Conservation (phyloP, 1,140 invertebrate genomes). For the Bombus confusus region DNA sequence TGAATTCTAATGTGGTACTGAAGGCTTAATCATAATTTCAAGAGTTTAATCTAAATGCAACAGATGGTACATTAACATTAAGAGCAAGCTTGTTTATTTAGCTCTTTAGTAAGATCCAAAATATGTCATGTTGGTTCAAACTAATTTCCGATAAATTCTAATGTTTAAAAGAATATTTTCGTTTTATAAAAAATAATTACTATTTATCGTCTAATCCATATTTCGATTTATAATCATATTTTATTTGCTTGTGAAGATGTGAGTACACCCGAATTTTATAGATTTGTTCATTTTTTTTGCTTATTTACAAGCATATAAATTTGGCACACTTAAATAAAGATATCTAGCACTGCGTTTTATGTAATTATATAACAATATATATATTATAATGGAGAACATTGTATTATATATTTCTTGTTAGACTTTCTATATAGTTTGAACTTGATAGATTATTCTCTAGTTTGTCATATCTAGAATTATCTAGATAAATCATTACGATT, state of each 20-base stretch:
- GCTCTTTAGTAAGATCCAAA: conserved; percentile 24
- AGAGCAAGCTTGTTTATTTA: conserved; percentile 22
- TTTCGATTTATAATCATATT: conserved; percentile 6
- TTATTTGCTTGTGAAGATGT: conserved; percentile 28
- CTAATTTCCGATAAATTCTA: not conserved
- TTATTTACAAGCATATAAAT: conserved; percentile 30
- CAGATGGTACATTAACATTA: conserved; percentile 50
- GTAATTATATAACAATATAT: not conserved
- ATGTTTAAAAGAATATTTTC: not conserved
- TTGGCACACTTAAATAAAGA: conserved; percentile 26
- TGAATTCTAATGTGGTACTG: conserved; percentile 3
- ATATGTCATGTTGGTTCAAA: not conserved
- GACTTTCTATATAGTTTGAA: conserved; percentile 27
- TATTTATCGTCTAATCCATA: not conserved
- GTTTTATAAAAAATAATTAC: not conserved
- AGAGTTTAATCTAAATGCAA: conserved; percentile 17
- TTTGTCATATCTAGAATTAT: conserved; percentile 33
- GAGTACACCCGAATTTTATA: not conserved
- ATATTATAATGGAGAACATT: not conserved
- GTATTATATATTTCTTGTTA: not conserved
- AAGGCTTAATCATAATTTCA: not conserved
- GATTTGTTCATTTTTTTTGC: not conserved
- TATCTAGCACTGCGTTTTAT: not conserved
- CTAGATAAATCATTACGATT: not conserved
- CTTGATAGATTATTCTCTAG: conserved; percentile 39